Percentiles rank a stretch among this genome's conserved stretches.
Conservation (phyloP, 2,888 invertebrate genomes). For the Coenonympha glycerion region DNA sequence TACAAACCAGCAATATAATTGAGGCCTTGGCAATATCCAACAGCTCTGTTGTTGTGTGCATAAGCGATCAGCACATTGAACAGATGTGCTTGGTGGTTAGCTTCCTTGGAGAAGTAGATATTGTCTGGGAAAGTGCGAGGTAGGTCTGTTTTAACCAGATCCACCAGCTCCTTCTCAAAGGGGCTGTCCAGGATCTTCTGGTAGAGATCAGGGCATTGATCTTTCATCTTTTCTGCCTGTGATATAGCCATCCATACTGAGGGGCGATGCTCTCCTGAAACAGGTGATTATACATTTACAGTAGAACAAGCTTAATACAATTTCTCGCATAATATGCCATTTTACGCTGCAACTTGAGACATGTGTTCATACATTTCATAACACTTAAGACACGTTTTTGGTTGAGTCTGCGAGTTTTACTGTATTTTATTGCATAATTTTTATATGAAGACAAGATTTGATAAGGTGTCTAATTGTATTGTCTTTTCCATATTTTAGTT, state of each 20-base stretch:
- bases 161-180: conserved; percentile 83
- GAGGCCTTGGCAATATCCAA: conserved; percentile 96
- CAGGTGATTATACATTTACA: too few species aligned
- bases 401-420: too few species aligned
- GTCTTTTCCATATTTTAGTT: too few species aligned
- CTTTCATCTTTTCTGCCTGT: conserved; percentile 82
- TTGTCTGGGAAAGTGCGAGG: conserved; percentile 97
- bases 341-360: too few species aligned
- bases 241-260: conserved; percentile 91
- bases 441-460: too few species aligned
- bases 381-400: too few species aligned
- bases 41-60: conserved; percentile 89
- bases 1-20: conserved; percentile 89
- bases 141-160: conserved; percentile 90
- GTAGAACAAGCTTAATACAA: too few species aligned
- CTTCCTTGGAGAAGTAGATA: conserved; percentile 88
- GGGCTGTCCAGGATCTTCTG: conserved; percentile 80
- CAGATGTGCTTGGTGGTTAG: conserved; percentile 83
- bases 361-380: too few species aligned
- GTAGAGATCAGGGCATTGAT: conserved; percentile 80
- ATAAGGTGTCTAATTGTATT: too few species aligned
- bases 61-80: conserved; percentile 91
- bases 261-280: conserved; percentile 75
- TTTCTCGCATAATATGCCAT: too few species aligned
- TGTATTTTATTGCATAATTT: too few species aligned